A percentile compares a stretch with the other conserved stretches of the same genome.
Conservation (phyloP, 2,113 vertebrate species). For the Anoura caudifer region DNA sequence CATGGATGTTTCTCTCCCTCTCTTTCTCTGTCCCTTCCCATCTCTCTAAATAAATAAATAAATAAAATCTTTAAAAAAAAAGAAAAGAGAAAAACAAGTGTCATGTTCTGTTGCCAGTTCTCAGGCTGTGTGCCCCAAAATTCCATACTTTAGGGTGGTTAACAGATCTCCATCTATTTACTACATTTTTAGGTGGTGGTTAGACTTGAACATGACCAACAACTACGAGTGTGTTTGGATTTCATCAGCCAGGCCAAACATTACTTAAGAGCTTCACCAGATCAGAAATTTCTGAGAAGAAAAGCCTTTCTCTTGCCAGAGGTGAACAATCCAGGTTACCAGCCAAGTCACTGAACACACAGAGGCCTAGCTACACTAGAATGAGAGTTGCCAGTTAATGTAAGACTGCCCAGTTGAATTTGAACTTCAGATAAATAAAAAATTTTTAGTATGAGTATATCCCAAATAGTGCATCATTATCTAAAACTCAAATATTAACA, state of each 20-base stretch:
- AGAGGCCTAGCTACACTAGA: not conserved
- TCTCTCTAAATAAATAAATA: too few species aligned
- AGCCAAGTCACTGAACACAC: not conserved
- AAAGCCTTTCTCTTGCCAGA: not conserved
- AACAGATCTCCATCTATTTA: not conserved
- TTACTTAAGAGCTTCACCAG: not conserved
- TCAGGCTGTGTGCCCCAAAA: not conserved
- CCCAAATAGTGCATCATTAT: not conserved
- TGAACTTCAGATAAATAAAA: slow-evolving; percentile 19
- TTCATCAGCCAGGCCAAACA: not conserved
- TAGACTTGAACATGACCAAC: slow-evolving; percentile 7
- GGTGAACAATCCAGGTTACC: not conserved
- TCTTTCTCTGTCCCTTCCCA: too few species aligned
- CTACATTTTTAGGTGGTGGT: not conserved
- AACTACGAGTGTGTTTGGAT: not conserved
- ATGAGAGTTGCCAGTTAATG: not conserved
- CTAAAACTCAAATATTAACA: not conserved
- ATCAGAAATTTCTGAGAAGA: not conserved
- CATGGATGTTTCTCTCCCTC: too few species aligned
- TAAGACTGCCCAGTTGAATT: not conserved
- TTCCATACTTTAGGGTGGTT: not conserved
- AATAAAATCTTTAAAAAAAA: too few species aligned
- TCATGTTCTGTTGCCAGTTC: not conserved
- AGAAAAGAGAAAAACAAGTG: not conserved
- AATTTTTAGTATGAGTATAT: not conserved